Conservation (phyloP, 2,888 invertebrate species). For the Dyspetes luteomarginatus region DNA sequence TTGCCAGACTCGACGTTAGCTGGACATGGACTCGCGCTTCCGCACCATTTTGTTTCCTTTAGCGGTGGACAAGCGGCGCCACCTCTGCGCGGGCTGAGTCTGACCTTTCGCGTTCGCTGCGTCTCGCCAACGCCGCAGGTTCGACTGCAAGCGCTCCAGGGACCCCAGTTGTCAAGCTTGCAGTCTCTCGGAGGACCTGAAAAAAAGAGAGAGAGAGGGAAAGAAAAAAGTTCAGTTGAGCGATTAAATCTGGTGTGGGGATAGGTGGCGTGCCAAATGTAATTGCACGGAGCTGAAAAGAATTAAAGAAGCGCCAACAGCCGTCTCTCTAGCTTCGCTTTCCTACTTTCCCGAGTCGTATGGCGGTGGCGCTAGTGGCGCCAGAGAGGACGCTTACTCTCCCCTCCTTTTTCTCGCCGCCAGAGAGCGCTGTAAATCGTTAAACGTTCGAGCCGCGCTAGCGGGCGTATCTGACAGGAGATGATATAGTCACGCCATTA, state of each 20-base stretch:
- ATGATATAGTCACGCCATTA: not conserved
- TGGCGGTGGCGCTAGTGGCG: not conserved
- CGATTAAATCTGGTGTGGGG: constrained; percentile 2
- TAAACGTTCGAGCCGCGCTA: not conserved
- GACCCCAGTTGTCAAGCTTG: constrained; percentile 93
- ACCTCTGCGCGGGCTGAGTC: constrained; percentile 91
- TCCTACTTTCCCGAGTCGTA: not conserved
- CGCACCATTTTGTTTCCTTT: constrained; percentile 95
- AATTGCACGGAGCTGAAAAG: constrained; percentile 18
- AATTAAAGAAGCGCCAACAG: constrained; percentile 3
- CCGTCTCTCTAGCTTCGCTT: constrained; percentile 3
- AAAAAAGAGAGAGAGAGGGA: constrained; percentile 49
- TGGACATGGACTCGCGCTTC: constrained; percentile 89
- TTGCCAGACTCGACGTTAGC: constrained; percentile 65
- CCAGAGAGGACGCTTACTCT: not conserved
- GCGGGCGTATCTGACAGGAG: not conserved
- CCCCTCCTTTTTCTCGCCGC: not conserved
- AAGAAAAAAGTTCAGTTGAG: constrained; percentile 12
- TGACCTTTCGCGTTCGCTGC: constrained; percentile 90
- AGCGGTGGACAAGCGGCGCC: constrained; percentile 93
- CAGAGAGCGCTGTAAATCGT: constrained; percentile 31
- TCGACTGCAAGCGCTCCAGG: constrained; percentile 94
- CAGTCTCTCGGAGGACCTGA: constrained; percentile 90
- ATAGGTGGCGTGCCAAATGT: constrained; percentile 30
- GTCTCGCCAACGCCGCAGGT: constrained; percentile 96